phyloP scores from a whole-genome alignment of 2,888 invertebrate genomes.

The Sclerodermus sp. region DNA sequence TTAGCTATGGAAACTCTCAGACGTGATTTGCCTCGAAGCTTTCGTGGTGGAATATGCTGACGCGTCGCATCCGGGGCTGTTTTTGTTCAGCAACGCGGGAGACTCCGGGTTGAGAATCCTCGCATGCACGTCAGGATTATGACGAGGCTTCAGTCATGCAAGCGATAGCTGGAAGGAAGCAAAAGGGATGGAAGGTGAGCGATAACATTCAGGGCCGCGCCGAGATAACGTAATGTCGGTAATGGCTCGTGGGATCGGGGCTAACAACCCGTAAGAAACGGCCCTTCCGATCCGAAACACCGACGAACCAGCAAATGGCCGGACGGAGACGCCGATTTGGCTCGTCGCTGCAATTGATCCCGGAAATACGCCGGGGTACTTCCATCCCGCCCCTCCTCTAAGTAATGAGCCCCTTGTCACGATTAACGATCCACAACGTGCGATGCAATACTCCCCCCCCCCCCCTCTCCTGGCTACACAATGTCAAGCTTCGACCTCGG shows the following conservation, averaged over 20 bases:
- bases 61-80: no score
- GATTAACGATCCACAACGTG: no score
- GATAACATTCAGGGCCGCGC: constrained; percentile 32
- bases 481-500: no score
- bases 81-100: no score
- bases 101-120: background rate
- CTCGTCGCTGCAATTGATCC: constrained; percentile 21
- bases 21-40: no score
- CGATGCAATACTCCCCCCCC: no score
- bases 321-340: constrained; percentile 16
- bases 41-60: no score
- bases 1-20: no score
- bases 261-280: constrained; percentile 36
- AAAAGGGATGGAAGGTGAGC: constrained; percentile 14
- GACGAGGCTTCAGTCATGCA: constrained; percentile 29
- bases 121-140: constrained; percentile 20
- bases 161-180: constrained; percentile 8
- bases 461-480: no score
- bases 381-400: no score
- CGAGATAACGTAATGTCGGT: constrained; percentile 39
- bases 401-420: no score
- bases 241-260: constrained; percentile 32
- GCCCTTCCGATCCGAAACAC: constrained; percentile 20
- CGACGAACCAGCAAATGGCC: constrained; percentile 13
- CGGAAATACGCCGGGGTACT: background rate